Evolutionary conservation across 2,113 vertebrate species (phyloP).

Genomic region (Apeltes quadracus): DNA sequence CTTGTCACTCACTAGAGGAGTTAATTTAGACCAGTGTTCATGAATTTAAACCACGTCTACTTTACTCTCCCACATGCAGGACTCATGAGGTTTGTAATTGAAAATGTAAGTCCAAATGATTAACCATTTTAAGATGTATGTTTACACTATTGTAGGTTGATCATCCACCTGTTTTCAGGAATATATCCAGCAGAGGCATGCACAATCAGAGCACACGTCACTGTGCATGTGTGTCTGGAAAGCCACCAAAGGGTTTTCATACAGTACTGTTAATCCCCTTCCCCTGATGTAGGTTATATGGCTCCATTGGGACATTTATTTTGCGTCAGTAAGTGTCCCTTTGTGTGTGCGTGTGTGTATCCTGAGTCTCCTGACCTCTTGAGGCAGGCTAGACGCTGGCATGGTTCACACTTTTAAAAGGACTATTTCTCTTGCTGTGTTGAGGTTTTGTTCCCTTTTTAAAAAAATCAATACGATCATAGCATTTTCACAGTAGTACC

Average conservation of each 20-base stretch:
- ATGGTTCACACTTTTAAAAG: background rate
- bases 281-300: conserved; percentile 55
- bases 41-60: conserved; percentile 45
- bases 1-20: conserved; percentile 28
- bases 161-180: background rate
- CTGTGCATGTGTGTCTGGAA: background rate
- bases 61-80: conserved; percentile 17
- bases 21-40: conserved; percentile 35
- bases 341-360: background rate
- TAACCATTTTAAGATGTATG: conserved; percentile 3
- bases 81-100: conserved; percentile 27
- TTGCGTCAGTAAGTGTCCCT: background rate
- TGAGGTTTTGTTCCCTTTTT: background rate
- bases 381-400: background rate
- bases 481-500: background rate
- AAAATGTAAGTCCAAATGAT: too few species aligned
- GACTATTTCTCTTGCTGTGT: background rate
- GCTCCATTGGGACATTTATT: conserved; percentile 52
- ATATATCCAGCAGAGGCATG: background rate
- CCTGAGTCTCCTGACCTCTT: conserved; percentile 1
- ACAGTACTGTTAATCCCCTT: conserved; percentile 44
- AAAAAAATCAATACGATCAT: background rate
- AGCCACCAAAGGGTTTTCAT: conserved; percentile 45
- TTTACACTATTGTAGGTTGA: background rate
- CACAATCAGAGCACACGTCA: background rate